Percentiles rank a stretch among this genome's conserved stretches.
Conservation (phyloP, 2,888 invertebrate genomes). For the Zeuzera pyrina region DNA sequence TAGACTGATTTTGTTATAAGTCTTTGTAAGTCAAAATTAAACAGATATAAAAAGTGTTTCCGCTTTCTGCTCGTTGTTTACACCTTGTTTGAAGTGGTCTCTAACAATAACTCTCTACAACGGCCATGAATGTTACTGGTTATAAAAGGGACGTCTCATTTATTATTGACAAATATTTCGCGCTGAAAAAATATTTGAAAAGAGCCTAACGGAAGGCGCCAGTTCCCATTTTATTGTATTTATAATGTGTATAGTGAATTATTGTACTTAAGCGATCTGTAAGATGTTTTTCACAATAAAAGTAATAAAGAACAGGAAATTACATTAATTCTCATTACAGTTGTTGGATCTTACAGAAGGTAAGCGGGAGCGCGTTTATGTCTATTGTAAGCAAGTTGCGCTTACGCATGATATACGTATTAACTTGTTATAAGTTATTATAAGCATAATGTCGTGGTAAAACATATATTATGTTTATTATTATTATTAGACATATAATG, state of each 20-base stretch:
- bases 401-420: slow-evolving; percentile 28
- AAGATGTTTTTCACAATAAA: slow-evolving; percentile 26
- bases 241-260: slow-evolving; percentile 30
- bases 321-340: slow-evolving; percentile 20
- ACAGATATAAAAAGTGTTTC: too few relatives aligned
- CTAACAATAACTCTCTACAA: slow-evolving; percentile 35
- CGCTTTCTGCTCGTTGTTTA: slow-evolving; percentile 12
- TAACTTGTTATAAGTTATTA: slow-evolving; percentile 6
- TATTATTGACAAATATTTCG: slow-evolving; percentile 73
- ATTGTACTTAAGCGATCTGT: slow-evolving; percentile 45
- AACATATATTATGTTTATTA: too few relatives aligned
- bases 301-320: slow-evolving; percentile 52
- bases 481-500: too few relatives aligned
- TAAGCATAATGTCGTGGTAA: too few relatives aligned
- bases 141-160: slow-evolving; percentile 70
- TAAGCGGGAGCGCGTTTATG: slow-evolving; percentile 44
- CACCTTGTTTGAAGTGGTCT: slow-evolving; percentile 26
- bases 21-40: too few relatives aligned
- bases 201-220: slow-evolving; percentile 63
- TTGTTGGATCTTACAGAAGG: slow-evolving; percentile 4
- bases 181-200: slow-evolving; percentile 49
- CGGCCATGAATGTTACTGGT: slow-evolving; percentile 46
- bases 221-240: slow-evolving; percentile 54
- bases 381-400: slow-evolving; percentile 49
- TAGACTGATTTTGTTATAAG: too few relatives aligned